A percentile compares a stretch with the other conserved stretches of the same genome.
Conservation (phyloP, 2,113 vertebrate species). For the Chlamydotis undulata region DNA sequence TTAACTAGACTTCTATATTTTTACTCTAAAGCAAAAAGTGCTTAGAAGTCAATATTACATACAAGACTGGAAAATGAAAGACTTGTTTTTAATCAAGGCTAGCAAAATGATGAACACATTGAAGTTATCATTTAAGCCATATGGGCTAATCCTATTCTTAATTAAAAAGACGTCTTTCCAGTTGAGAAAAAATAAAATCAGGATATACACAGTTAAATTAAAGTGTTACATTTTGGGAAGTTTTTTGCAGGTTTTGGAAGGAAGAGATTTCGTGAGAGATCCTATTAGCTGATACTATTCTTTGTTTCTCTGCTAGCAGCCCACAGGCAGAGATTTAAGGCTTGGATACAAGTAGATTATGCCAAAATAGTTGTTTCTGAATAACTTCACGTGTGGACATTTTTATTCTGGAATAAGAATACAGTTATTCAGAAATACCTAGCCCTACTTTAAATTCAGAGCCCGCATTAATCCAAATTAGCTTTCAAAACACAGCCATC, state of each 20-base stretch:
- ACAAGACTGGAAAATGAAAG: background rate
- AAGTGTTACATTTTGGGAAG: constrained; percentile 1
- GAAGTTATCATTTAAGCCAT: background rate
- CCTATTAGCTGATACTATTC: constrained; percentile 45
- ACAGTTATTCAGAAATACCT: constrained; percentile 44
- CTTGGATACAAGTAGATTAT: background rate
- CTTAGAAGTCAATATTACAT: background rate
- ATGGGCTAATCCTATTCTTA: constrained; percentile 23
- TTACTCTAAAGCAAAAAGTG: background rate
- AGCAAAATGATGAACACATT: constrained; percentile 11
- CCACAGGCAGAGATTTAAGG: constrained; percentile 47
- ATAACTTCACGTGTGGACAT: constrained; percentile 33
- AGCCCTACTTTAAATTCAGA: constrained; percentile 54
- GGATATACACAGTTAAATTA: constrained; percentile 19
- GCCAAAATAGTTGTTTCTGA: constrained; percentile 53
- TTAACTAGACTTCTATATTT: background rate
- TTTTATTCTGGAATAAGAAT: constrained; percentile 52
- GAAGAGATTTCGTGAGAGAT: constrained; percentile 35
- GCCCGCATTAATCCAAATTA: constrained; percentile 61
- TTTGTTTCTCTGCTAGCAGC: constrained; percentile 44
- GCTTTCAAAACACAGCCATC: constrained; percentile 46
- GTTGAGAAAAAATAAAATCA: background rate
- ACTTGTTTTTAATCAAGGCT: constrained; percentile 32
- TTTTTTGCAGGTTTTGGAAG: constrained; percentile 29
- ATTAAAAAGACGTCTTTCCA: background rate